These are phyloP conservation scores for Teleogryllus oceanicus DNA, from an alignment of 2,888 invertebrate species.

Conservation along the genomic window DNA sequence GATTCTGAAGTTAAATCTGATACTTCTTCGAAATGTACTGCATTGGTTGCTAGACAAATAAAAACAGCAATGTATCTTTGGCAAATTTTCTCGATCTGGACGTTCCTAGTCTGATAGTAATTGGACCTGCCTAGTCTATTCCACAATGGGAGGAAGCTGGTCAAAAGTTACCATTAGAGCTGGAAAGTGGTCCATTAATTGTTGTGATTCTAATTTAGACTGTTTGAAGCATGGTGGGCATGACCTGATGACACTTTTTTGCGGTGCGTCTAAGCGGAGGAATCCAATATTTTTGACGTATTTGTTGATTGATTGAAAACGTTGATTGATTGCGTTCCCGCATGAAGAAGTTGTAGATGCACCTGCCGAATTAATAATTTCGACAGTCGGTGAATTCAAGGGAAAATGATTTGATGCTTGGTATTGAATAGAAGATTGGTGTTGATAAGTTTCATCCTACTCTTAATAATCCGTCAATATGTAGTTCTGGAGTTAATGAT, in stretches of 20 bases:
- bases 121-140: neutral
- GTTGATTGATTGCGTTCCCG: neutral
- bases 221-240: neutral
- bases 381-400: no score
- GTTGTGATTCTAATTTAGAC: neutral
- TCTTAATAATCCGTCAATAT: no score
- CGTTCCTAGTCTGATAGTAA: neutral
- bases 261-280: neutral
- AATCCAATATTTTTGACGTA: neutral
- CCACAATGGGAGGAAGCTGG: neutral
- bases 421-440: no score
- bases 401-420: no score
- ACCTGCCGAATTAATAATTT: no score
- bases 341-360: neutral
- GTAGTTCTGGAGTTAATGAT: no score
- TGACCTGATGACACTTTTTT: neutral
- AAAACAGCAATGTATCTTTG: neutral
- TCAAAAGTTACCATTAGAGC: neutral
- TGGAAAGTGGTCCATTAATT: neutral
- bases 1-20: neutral
- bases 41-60: neutral
- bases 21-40: neutral
- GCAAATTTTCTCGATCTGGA: neutral
- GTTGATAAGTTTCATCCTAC: no score
- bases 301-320: no score